phyloP scores from a whole-genome alignment of 2,888 invertebrate species.

The Brachypterus glaber region DNA sequence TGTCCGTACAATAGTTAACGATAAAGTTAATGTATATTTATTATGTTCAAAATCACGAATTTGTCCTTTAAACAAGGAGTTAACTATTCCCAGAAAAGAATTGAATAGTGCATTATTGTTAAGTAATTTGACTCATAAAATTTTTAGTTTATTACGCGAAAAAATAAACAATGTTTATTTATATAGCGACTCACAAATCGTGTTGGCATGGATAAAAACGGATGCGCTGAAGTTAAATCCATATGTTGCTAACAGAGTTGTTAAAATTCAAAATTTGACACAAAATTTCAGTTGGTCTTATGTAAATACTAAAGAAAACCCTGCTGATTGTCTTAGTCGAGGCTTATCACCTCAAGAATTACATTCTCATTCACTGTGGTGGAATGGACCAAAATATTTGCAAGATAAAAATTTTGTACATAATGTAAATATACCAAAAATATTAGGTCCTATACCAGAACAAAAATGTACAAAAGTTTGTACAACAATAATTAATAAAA shows the following conservation, averaged over 20 bases:
- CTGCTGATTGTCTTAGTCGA: background rate
- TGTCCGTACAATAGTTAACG: no score
- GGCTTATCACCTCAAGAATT: background rate
- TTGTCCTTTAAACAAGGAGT: constrained; percentile 7
- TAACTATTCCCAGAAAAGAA: constrained; percentile 7
- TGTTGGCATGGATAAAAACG: background rate
- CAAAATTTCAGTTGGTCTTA: background rate
- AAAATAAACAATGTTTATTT: background rate
- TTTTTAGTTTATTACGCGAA: background rate
- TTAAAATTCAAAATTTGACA: background rate
- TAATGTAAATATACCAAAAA: background rate
- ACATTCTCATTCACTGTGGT: background rate
- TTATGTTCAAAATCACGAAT: constrained; percentile 8
- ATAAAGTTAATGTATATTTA: no score
- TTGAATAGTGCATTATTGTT: constrained; percentile 4
- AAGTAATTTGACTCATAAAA: constrained; percentile 1
- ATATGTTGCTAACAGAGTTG: constrained; percentile 1
- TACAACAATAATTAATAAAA: background rate
- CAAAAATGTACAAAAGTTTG: background rate
- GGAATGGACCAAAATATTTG: background rate
- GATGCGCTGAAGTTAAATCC: background rate
- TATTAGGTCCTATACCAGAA: constrained; percentile 2
- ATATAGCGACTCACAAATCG: background rate
- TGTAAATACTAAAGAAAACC: background rate
- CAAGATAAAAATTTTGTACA: background rate